Conservation (phyloP, 2,797 vertebrate genomes). For the Melanotaenia boesemani region DNA sequence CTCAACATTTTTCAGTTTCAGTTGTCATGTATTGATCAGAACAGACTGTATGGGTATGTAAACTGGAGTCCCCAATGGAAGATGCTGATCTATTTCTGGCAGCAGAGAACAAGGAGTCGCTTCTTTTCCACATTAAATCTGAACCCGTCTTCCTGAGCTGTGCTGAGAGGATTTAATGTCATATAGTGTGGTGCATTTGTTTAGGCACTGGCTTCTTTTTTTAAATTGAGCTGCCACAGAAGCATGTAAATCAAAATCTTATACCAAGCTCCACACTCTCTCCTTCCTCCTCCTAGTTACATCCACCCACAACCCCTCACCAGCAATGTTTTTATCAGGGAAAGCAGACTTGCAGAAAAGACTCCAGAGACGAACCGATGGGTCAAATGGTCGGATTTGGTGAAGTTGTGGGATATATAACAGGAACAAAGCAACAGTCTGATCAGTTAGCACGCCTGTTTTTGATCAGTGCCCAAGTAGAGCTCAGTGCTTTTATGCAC, state of each 20-base stretch:
- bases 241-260: constrained; percentile 1
- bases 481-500: neutral
- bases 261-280: neutral
- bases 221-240: neutral
- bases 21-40: too few species aligned
- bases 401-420: neutral
- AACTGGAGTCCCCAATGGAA: neutral
- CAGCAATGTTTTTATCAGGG: neutral
- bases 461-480: too few species aligned
- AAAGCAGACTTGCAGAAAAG: neutral
- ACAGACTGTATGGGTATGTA: too few species aligned
- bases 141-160: neutral
- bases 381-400: too few species aligned
- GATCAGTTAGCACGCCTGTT: too few species aligned
- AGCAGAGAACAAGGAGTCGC: too few species aligned
- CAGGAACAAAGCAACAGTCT: neutral
- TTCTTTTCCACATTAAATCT: neutral
- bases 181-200: neutral
- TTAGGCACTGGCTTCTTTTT: neutral
- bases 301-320: neutral
- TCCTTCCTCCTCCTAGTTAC: neutral
- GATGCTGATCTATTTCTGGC: neutral
- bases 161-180: constrained; percentile 1
- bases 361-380: too few species aligned
- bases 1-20: too few species aligned